phyloP scores from a whole-genome alignment of 2,888 invertebrate genomes.

The Agrochola lychnidis region DNA sequence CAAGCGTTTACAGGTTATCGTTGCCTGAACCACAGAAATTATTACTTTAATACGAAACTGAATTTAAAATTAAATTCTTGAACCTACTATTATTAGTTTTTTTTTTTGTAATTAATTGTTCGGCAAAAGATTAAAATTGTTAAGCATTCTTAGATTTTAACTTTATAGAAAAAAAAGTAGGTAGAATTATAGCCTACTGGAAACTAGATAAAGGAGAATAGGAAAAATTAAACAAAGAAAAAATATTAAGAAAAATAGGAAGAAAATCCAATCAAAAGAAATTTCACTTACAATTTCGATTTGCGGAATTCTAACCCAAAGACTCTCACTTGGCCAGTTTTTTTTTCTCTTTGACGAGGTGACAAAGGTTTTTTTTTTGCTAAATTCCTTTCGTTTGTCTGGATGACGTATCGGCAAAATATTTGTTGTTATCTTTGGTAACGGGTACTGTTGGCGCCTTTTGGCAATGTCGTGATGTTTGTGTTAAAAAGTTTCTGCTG shows the following conservation, averaged over 20 bases:
- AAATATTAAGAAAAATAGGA: neutral
- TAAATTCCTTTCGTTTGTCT: slow-evolving; percentile 42
- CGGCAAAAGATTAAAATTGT: no score
- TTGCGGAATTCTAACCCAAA: slow-evolving; percentile 10
- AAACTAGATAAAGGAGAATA: no score
- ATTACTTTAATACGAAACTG: neutral
- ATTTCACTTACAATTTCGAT: neutral
- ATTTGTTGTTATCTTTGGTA: slow-evolving; percentile 58
- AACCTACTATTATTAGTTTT: no score
- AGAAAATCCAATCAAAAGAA: neutral
- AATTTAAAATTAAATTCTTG: neutral
- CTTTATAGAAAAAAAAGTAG: no score
- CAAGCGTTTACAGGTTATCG: neutral
- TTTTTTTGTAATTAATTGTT: no score
- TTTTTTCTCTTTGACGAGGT: slow-evolving; percentile 33
- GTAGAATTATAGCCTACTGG: no score
- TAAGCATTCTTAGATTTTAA: no score
- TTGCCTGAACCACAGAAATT: neutral
- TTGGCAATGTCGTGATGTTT: slow-evolving; percentile 38
- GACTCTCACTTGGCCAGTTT: slow-evolving; percentile 52
- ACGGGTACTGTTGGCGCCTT: slow-evolving; percentile 61
- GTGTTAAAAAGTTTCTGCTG: slow-evolving; percentile 19
- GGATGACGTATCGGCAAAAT: slow-evolving; percentile 63
- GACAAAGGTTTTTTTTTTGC: slow-evolving; percentile 62
- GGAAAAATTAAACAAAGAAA: neutral